These are phyloP conservation scores for Lissocephala sabroskyi DNA, from an alignment of 2,888 invertebrate genomes.

Conservation along the genomic window DNA sequence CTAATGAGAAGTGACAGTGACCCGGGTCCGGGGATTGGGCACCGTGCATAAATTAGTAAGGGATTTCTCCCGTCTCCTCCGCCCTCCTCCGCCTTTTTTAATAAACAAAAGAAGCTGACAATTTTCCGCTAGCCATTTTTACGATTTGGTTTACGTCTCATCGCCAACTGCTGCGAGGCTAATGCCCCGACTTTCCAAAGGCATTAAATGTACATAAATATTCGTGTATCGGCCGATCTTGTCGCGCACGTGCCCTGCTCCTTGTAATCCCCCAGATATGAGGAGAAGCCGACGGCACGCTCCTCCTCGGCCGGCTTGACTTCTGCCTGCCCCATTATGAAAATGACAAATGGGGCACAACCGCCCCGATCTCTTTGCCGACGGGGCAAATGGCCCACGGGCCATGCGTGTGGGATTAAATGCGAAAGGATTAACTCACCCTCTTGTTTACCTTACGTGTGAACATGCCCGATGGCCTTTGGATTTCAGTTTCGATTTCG, in stretches of 20 bases:
- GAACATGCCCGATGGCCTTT: too few species aligned
- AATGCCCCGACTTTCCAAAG: constrained; percentile 34
- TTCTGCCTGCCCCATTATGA: constrained; percentile 48
- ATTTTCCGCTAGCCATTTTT: constrained; percentile 15
- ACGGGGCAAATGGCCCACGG: background rate
- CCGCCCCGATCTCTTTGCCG: constrained; percentile 30
- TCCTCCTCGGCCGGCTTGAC: constrained; percentile 29
- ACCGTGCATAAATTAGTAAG: constrained; percentile 8
- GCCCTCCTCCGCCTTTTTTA: constrained; percentile 11
- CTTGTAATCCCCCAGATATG: constrained; percentile 37
- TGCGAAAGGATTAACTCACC: constrained; percentile 46
- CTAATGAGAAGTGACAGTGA: constrained; percentile 58
- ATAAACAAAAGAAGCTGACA: constrained; percentile 17
- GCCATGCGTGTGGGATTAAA: constrained; percentile 45
- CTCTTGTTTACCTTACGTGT: constrained; percentile 10
- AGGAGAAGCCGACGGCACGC: constrained; percentile 30
- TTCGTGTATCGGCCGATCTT: constrained; percentile 19
- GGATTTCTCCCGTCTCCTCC: constrained; percentile 1
- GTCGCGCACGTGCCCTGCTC: constrained; percentile 29
- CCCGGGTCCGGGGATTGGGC: background rate
- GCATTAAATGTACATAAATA: constrained; percentile 43
- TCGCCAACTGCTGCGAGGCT: constrained; percentile 28
- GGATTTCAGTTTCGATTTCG: too few species aligned
- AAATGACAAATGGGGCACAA: constrained; percentile 59
- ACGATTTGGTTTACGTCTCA: constrained; percentile 51